Percentiles rank a stretch among this genome's conserved stretches.
Conservation (phyloP, 2,113 vertebrate genomes). For the Tylochromis polylepis region DNA sequence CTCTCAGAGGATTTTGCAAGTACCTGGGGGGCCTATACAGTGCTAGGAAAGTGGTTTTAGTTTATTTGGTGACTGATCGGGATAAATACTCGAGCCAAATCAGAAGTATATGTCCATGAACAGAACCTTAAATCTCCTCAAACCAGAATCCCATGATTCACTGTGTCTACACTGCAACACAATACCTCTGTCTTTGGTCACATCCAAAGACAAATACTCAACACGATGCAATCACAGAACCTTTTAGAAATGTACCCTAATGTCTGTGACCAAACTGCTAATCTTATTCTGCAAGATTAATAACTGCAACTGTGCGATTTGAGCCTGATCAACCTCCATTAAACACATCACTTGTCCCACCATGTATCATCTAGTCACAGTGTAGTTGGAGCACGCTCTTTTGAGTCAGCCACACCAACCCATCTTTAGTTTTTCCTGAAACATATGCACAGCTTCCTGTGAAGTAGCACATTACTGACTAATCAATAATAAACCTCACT, state of each 20-base stretch:
- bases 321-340: neutral
- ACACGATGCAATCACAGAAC: neutral
- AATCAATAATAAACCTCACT: neutral
- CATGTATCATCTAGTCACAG: neutral
- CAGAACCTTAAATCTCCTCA: neutral
- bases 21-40: neutral
- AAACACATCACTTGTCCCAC: neutral
- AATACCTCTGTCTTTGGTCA: neutral
- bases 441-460: neutral
- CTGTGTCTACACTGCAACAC: neutral
- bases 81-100: neutral
- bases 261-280: neutral
- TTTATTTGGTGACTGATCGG: neutral
- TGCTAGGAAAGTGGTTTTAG: neutral
- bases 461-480: neutral
- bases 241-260: slow-evolving; percentile 1
- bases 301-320: neutral
- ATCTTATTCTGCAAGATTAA: neutral
- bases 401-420: neutral
- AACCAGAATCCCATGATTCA: neutral
- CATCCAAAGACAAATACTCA: neutral
- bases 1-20: neutral
- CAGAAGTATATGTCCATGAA: neutral
- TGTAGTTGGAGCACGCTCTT: neutral
- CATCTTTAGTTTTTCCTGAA: neutral